Evolutionary conservation across 1,140 invertebrate species (phyloP).

Genomic region (Pseudomyrmex flavicornis): DNA sequence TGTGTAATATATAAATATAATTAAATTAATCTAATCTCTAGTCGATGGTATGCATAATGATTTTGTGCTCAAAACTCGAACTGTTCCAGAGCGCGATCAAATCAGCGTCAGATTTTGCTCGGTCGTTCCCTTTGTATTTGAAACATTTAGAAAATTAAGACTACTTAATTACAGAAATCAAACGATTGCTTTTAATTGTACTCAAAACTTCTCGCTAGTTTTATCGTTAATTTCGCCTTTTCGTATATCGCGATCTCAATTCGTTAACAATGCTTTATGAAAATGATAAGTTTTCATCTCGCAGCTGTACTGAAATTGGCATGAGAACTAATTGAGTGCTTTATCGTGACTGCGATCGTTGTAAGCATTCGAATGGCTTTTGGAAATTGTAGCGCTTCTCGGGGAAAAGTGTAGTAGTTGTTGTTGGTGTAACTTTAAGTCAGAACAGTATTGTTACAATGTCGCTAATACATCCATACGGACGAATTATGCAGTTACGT

Average conservation of each 20-base stretch:
- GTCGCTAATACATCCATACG: neutral
- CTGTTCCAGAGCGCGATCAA: neutral
- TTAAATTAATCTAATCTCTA: neutral
- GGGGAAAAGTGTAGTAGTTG: neutral
- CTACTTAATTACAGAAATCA: too few species aligned
- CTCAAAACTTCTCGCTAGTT: too few species aligned
- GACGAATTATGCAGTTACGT: neutral
- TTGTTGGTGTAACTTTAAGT: slow-evolving; percentile 5
- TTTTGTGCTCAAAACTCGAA: neutral
- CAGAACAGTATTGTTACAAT: slow-evolving; percentile 18
- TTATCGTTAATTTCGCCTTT: too few species aligned
- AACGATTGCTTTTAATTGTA: too few species aligned
- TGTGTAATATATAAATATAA: too few species aligned
- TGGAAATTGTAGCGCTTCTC: neutral
- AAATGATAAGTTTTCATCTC: too few species aligned
- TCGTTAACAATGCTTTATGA: neutral
- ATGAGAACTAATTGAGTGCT: neutral
- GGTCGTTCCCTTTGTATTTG: neutral
- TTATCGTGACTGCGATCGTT: neutral
- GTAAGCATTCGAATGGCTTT: neutral
- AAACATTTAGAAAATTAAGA: neutral
- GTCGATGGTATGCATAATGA: neutral
- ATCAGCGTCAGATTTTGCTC: neutral
- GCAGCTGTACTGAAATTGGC: too few species aligned
- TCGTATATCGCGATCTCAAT: neutral